Base-by-base conservation (phyloP, 2,113 vertebrate species). In the Ivindomyrus marchei region DNA sequence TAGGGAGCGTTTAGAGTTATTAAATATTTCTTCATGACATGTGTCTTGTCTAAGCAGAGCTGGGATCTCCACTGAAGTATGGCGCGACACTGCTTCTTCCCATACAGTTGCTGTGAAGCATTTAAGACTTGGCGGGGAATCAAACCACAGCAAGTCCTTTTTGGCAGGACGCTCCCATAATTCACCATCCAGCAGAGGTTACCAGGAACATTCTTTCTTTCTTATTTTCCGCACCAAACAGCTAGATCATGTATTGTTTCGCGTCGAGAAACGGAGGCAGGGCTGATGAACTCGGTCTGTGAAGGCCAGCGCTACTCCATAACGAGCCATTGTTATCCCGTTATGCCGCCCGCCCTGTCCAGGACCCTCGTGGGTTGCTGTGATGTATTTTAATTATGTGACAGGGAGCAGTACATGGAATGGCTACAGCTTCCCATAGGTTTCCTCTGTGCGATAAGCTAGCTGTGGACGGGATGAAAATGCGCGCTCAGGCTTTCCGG, bases 391-490 rank as follows among this genome's bases (percentile, higher is more conserved):
- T 92, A 94, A 94, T 92, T 93, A 93, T 94, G 91, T 95, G 95
- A 95, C 93, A 95, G 93, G 88, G 93, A 95, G 90, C 85, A 87
- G 93, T 88, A 92, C 52, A 93, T 92, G 93, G 92, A 92, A 92
- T 42, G 91, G 94, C 94, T 53, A 92, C 91, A 91, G 56, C 94
- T 96, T 96, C 95, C 95, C 94, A 96, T 95, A 92, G 91, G 93
- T 93, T 96, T 97, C 95, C 95, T 95, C 91, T 92, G 53, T 1
- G 92, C 92, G 95, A 96, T 97, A 96, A 96, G 94, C 91, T 94
- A 94, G 87, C 92, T 90, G 47, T 6, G 92, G 91, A 87, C 86
- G 91, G 58, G 17, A 90, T 90, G 56, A 21, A 90, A 52, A 88
- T 90, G 90, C 83, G 9, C 70, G 83, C 53, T 27, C 94, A 92